Percentiles rank a stretch among this genome's conserved stretches.
These are phyloP conservation scores for Stomorhina lunata DNA, from an alignment of 2,888 invertebrate species.

Conservation along the genomic window DNA sequence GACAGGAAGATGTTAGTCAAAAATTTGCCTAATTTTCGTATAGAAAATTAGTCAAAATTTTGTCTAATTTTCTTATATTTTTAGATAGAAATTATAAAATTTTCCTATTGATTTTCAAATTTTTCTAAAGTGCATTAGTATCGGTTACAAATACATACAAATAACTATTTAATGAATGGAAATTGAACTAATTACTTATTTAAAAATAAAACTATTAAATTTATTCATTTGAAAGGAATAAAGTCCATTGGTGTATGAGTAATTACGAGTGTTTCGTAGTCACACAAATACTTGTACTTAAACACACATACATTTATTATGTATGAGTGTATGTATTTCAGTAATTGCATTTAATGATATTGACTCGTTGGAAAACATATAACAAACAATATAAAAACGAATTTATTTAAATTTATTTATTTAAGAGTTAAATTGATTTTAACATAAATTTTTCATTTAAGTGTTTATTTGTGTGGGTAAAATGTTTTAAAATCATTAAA, in stretches of 20 bases:
- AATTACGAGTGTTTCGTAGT: background rate
- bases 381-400: background rate
- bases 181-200: constrained; percentile 62
- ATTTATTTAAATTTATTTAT: background rate
- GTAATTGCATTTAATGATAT: constrained; percentile 23
- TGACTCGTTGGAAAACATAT: background rate
- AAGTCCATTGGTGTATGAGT: background rate
- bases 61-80: background rate
- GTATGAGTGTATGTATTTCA: background rate
- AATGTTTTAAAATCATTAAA: background rate
- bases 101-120: too few species aligned
- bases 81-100: too few species aligned
- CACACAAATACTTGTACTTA: too few species aligned
- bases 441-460: background rate
- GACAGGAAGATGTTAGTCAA: too few species aligned
- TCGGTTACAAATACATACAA: background rate
- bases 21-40: too few species aligned
- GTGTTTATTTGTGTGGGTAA: background rate
- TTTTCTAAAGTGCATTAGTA: too few species aligned
- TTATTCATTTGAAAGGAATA: constrained; percentile 22
- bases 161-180: constrained; percentile 49
- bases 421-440: background rate
- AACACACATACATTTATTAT: background rate
- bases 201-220: constrained; percentile 34
- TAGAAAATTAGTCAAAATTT: too few species aligned